These are phyloP conservation scores for Bedellia somnulentella DNA, from an alignment of 2,888 invertebrate species.

Conservation along the genomic window DNA sequence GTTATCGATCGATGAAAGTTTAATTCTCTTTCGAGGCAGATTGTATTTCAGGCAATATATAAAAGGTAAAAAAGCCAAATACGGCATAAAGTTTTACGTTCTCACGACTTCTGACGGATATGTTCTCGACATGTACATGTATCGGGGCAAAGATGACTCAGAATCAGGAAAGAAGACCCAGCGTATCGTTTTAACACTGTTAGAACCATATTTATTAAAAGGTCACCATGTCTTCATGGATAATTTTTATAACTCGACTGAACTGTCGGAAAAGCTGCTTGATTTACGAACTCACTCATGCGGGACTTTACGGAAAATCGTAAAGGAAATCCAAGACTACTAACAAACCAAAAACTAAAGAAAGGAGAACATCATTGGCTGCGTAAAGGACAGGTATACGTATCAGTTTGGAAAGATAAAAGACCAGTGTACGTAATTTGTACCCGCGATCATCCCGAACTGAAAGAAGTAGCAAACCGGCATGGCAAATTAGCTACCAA, in stretches of 20 bases:
- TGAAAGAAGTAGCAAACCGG: conserved; percentile 1
- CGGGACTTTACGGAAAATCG: not conserved
- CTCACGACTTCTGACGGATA: conserved; percentile 1
- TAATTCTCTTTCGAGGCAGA: not conserved
- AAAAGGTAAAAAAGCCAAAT: not conserved
- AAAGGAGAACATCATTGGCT: not conserved
- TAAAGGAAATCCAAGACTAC: not conserved
- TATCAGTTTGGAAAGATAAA: not conserved
- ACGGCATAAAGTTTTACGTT: not conserved
- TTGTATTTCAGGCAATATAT: not conserved
- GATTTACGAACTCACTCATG: not conserved
- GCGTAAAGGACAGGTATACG: not conserved
- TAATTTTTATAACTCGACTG: not conserved
- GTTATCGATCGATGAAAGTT: not conserved
- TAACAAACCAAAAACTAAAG: not conserved
- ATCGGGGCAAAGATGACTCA: not conserved
- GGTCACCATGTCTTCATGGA: too few relatives aligned
- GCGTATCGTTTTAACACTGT: not conserved
- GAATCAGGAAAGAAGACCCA: not conserved
- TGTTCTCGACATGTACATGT: not conserved
- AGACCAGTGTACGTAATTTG: not conserved
- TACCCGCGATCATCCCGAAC: not conserved
- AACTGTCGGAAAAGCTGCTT: not conserved
- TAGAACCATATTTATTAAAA: not conserved
- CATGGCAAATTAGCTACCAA: not conserved